These are phyloP conservation scores for Colinus virginianus DNA, from an alignment of 2,113 vertebrate genomes.

Conservation along the genomic window DNA sequence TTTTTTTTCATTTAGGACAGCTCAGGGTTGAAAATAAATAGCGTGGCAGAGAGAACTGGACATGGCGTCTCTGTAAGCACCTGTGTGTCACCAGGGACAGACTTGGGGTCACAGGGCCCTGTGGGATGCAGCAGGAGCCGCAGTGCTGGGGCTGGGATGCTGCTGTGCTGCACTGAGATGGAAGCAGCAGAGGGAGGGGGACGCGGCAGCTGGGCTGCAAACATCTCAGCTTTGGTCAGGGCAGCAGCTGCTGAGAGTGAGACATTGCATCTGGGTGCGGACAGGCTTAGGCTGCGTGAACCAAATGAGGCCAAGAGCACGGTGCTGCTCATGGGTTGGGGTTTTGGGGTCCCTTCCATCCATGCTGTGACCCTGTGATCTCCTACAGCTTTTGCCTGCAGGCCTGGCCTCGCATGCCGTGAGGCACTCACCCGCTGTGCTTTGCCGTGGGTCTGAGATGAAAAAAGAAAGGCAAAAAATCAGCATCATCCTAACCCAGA, in stretches of 20 bases:
- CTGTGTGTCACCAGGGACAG: rapidly evolving
- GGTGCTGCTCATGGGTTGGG: no score
- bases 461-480: not conserved
- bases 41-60: not conserved
- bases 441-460: not conserved
- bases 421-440: not conserved
- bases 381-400: no score
- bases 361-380: no score
- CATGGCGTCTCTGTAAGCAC: rapidly evolving
- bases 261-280: no score
- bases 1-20: not conserved
- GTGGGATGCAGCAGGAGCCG: not conserved
- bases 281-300: no score
- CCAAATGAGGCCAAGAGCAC: no score
- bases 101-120: rapidly evolving
- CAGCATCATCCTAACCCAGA: not conserved
- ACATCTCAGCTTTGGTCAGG: no score
- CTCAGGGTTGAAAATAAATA: not conserved
- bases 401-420: no score
- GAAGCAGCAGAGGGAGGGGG: not conserved
- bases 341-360: no score
- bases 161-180: no score
- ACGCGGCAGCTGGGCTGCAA: not conserved
- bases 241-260: no score
- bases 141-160: not conserved